These are phyloP conservation scores for Cichladusa arquata DNA, from an alignment of 2,113 vertebrate genomes.

Conservation along the genomic window DNA sequence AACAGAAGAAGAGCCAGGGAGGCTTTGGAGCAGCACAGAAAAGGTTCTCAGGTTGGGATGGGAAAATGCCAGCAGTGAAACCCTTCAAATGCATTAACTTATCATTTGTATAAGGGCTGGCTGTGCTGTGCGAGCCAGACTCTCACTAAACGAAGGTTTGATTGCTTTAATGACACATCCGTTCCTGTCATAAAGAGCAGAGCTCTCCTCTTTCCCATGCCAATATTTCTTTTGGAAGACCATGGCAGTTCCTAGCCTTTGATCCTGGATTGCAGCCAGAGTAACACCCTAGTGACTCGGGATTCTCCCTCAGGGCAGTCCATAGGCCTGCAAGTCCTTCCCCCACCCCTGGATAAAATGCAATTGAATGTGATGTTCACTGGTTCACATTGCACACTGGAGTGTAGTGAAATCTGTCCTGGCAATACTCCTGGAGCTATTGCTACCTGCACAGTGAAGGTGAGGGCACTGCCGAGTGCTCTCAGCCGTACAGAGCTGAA, in stretches of 20 bases:
- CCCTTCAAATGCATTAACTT: not conserved
- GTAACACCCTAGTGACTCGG: not conserved
- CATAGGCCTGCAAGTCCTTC: not conserved
- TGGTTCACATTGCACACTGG: not conserved
- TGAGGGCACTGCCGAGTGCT: not conserved
- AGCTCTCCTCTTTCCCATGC: not conserved
- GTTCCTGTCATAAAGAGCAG: not conserved
- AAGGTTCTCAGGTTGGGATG: not conserved
- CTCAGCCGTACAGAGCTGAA: accelerated
- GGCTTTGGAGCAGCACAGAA: not conserved
- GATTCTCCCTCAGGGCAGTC: not conserved
- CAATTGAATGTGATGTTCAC: not conserved
- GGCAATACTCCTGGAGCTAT: not conserved
- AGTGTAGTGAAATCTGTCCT: not conserved
- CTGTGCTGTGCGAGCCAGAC: not conserved
- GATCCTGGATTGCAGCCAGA: not conserved
- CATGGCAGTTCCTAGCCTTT: not conserved
- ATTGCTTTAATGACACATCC: not conserved
- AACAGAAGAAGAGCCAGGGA: not conserved
- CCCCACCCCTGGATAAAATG: not conserved
- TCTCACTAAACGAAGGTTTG: not conserved
- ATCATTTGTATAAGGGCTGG: not conserved
- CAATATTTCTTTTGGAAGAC: not conserved
- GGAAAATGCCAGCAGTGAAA: not conserved
- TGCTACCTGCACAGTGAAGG: not conserved